Conservation (phyloP, 2,797 vertebrate species). For the Lerista edwardsae region DNA sequence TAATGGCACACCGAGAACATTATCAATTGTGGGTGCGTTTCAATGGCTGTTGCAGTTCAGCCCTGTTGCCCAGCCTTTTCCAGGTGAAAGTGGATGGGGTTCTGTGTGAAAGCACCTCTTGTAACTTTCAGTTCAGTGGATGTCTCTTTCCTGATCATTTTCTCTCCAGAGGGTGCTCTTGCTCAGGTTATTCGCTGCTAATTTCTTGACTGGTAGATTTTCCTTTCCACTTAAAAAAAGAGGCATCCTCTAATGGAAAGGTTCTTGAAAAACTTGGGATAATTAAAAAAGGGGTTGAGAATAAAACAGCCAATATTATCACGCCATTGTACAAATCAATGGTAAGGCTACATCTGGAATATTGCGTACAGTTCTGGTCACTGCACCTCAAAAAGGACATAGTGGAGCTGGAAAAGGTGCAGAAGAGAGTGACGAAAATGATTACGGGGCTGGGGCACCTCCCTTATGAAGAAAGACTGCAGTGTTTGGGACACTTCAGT, state of each 20-base stretch:
- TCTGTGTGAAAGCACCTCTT: accelerated
- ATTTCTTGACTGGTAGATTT: not conserved
- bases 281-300: too few relatives aligned
- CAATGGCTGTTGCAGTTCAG: not conserved
- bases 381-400: too few relatives aligned
- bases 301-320: too few relatives aligned
- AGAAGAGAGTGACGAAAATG: too few relatives aligned
- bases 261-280: too few relatives aligned
- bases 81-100: not conserved
- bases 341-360: too few relatives aligned
- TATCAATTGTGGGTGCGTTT: not conserved
- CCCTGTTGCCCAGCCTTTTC: accelerated
- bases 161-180: not conserved
- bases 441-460: too few relatives aligned
- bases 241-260: not conserved
- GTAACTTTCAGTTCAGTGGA: not conserved
- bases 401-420: too few relatives aligned
- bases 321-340: too few relatives aligned
- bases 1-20: not conserved
- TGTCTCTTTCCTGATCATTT: not conserved
- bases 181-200: not conserved
- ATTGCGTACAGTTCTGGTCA: too few relatives aligned
- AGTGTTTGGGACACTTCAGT: too few relatives aligned
- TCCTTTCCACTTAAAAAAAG: not conserved
- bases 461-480: too few relatives aligned